phyloP scores from a whole-genome alignment of 2,888 invertebrate species.

The Ophion costatus region DNA sequence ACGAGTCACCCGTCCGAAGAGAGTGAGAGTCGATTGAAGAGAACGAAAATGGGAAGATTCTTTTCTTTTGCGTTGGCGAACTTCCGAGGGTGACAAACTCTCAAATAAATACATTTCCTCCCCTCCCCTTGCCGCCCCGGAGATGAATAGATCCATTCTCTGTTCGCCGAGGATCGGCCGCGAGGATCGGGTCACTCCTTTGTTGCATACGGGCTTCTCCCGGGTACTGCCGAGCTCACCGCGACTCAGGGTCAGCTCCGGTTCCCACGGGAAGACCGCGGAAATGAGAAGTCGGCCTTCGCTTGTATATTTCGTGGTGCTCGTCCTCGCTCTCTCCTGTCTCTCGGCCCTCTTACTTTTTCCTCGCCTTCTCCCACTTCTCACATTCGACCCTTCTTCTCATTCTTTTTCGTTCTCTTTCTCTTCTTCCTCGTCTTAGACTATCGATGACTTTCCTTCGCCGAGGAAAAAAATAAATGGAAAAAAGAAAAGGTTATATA shows the following conservation, averaged over 20 bases:
- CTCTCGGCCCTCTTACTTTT: constrained; percentile 14
- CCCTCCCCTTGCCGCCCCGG: constrained; percentile 32
- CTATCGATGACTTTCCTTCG: constrained; percentile 60
- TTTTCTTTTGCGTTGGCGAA: constrained; percentile 60
- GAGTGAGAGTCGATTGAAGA: constrained; percentile 42
- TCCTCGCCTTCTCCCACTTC: constrained; percentile 35
- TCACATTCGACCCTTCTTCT: constrained; percentile 30
- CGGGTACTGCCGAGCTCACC: constrained; percentile 53
- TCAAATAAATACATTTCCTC: constrained; percentile 70
- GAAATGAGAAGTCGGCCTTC: constrained; percentile 69
- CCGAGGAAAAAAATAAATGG: constrained; percentile 45
- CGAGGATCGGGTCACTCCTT: constrained; percentile 66
- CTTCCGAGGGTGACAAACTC: constrained; percentile 62
- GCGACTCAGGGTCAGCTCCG: constrained; percentile 68
- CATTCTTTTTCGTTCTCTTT: constrained; percentile 20
- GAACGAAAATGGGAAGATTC: constrained; percentile 57
- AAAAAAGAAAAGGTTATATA: constrained; percentile 65
- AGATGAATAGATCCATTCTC: constrained; percentile 71
- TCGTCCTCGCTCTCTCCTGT: constrained; percentile 39
- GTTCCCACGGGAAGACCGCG: constrained; percentile 71
- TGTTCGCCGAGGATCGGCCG: constrained; percentile 64
- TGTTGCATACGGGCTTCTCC: constrained; percentile 57
- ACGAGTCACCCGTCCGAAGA: constrained; percentile 14
- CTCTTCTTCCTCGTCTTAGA: constrained; percentile 36
- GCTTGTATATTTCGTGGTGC: constrained; percentile 58